phyloP scores from a whole-genome alignment of 2,797 vertebrate species.

The Periophthalmus magnuspinnatus region DNA sequence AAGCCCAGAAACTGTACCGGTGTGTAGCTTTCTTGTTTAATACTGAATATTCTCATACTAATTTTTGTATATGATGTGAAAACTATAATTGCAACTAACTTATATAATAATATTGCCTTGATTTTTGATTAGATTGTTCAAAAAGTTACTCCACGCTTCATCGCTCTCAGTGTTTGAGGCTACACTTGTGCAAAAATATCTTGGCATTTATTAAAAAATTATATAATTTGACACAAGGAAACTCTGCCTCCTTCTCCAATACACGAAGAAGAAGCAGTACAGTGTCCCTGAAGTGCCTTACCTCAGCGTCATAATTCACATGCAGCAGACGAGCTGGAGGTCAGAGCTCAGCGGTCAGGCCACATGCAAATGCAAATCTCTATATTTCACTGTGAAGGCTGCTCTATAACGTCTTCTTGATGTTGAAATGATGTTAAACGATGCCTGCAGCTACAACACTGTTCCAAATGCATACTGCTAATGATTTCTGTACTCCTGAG shows the following conservation, averaged over 20 bases:
- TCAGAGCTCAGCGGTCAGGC: conserved; percentile 14
- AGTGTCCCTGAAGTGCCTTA: conserved; percentile 6
- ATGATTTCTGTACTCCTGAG: conserved; percentile 1
- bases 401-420: conserved; percentile 8
- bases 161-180: not conserved
- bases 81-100: no score
- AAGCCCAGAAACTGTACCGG: no score
- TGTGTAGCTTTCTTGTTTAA: no score
- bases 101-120: not conserved
- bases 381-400: conserved; percentile 1
- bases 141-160: not conserved
- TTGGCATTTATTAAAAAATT: not conserved
- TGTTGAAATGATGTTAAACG: conserved; percentile 8
- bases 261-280: not conserved
- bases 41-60: no score
- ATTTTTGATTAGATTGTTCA: not conserved
- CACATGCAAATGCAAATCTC: conserved; percentile 14
- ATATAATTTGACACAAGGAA: not conserved
- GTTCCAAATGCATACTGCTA: conserved; percentile 11
- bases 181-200: not conserved
- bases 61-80: not conserved
- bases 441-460: conserved; percentile 10
- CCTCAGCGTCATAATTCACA: conserved; percentile 18
- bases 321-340: not conserved
- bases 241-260: not conserved